Percentiles rank a stretch among this genome's conserved stretches.
Evolutionary conservation across 2,113 vertebrate genomes (phyloP).

Genomic region (Seriola aureovittata): DNA sequence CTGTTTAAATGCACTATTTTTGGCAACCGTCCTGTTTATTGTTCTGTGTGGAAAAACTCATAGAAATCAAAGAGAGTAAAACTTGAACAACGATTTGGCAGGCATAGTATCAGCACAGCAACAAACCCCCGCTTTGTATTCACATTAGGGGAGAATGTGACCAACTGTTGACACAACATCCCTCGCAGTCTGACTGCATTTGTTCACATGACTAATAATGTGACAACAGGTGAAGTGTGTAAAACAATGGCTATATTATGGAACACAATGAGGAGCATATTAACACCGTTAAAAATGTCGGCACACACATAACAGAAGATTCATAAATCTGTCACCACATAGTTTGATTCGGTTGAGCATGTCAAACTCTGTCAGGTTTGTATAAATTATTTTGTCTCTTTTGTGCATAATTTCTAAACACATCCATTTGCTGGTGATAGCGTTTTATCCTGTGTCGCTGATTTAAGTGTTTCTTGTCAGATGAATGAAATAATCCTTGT

Average conservation of each 20-base stretch:
- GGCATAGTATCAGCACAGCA: not conserved
- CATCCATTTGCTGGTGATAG: not conserved
- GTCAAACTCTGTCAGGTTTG: too few species aligned
- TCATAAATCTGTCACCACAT: slow-evolving; percentile 2
- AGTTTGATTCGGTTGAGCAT: too few species aligned
- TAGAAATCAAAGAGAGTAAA: too few species aligned
- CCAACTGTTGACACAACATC: slow-evolving; percentile 1
- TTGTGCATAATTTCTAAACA: not conserved
- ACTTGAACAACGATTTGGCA: not conserved
- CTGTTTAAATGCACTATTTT: not conserved
- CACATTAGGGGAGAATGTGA: not conserved
- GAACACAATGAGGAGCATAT: slow-evolving; percentile 14
- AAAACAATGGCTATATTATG: not conserved
- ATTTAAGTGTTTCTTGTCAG: not conserved
- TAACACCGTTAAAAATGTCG: not conserved
- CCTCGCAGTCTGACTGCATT: not conserved
- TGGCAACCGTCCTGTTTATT: not conserved
- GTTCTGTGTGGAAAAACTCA: not conserved
- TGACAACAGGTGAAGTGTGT: not conserved
- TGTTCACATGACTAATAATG: slow-evolving; percentile 8
- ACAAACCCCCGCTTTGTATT: not conserved
- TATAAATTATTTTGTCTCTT: too few species aligned
- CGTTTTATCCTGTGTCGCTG: not conserved
- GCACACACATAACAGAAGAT: too few species aligned
- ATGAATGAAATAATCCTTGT: not conserved